Base-by-base conservation (phyloP, 2,888 invertebrate genomes). In the Eulithis testata region DNA sequence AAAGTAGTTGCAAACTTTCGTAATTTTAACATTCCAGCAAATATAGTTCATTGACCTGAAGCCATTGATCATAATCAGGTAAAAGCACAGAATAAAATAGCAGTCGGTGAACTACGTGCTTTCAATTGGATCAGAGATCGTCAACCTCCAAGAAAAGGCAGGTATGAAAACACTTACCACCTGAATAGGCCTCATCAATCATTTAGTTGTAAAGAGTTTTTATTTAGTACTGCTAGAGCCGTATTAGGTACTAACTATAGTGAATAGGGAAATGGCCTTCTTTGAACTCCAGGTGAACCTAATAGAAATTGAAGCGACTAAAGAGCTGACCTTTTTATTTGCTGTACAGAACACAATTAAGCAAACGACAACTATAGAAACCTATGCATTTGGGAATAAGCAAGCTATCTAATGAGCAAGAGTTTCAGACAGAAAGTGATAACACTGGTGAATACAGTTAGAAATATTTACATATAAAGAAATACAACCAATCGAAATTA, bases 181-280 rank as follows among this genome's bases (percentile, higher is more conserved):
- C 75, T 87, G 84, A 87, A 89, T 87, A 81, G 82, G 72, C 73
- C 66, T 76, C 89, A 90, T 90, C 86, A 89, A 90, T 91, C 90
- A 90, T 78, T 64, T 72, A 74, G 78, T 78, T 86, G 82, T 81
- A 85, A 81, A 82, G 77, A 77, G 77, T 79, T 82, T 82, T 84
- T 78, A 80, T 72, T 74, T 67, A 73, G 60, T 51, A 68, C 67
- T 73, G 70, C 53, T 36, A 54, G 66, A 51, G 59, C 12, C 44
- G 56, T 47, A 63, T 44, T 51, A 14, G 37, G 14, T 58, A 50
- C 9, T 43, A 11, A 50, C 9, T 43, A 11, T 53, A 7, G 37
- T 12, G 47, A 27, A 7, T 27, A 45, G 53, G 60, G 53, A 53
- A 60, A 54, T 47, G 45, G 1, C 9, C n/a, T 40, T 21, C 14